Percentiles rank a stretch among this genome's conserved stretches.
Conservation (phyloP, 35 echinoderm and acorn worm species). For the Apostichopus parvimensis region DNA sequence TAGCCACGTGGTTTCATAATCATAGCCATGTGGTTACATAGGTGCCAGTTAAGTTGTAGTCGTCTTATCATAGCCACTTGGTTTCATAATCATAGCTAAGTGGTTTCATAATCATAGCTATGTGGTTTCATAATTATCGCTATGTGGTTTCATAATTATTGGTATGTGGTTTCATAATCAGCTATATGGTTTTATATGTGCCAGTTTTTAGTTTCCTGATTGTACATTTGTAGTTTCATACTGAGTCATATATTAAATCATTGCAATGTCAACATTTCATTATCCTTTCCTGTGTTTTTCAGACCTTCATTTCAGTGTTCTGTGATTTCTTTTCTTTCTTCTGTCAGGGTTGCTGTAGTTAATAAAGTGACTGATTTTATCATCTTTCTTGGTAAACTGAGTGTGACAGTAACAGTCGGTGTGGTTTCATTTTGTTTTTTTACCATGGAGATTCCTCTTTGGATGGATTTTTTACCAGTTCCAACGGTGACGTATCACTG, state of each 20-base stretch:
- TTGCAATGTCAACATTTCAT: no score
- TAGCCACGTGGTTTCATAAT: background rate
- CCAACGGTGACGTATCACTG: constrained; percentile 85
- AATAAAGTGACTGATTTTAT: constrained; percentile 88
- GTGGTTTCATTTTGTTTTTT: constrained; percentile 83
- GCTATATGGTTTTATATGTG: background rate
- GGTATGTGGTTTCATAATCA: background rate
- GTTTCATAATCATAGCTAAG: no score
- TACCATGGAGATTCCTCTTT: constrained; percentile 70
- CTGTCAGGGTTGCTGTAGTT: constrained; percentile 75
- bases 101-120: background rate
- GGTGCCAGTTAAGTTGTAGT: no score
- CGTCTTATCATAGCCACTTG: no score
- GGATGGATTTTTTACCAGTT: constrained; percentile 51
- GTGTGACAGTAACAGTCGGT: constrained; percentile 58
- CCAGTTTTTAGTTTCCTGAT: background rate
- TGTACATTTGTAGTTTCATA: background rate
- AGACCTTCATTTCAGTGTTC: no score
- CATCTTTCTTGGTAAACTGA: constrained; percentile 77
- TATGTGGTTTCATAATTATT: no score
- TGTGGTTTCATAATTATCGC: no score
- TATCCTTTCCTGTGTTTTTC: background rate
- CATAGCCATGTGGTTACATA: no score
- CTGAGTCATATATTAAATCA: no score
- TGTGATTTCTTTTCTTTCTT: background rate